Evolutionary conservation across 2,888 invertebrate species (phyloP).

Genomic region (Pemphredon lugubris): DNA sequence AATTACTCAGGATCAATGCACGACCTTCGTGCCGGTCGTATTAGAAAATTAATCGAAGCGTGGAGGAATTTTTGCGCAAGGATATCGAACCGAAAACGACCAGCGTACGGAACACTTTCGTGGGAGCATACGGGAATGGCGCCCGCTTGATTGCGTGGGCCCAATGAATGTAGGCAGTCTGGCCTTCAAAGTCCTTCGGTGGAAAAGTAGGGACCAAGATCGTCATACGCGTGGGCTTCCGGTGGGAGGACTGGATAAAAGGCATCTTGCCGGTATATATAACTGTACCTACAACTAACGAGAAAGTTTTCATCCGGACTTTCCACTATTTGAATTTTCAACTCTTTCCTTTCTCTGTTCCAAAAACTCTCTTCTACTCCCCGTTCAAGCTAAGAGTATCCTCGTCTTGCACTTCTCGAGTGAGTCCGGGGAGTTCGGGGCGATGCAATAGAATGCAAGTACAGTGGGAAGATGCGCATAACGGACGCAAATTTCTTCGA

Average conservation of each 20-base stretch:
- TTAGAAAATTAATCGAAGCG: constrained; percentile 32
- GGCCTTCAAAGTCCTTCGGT: constrained; percentile 74
- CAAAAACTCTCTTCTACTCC: no score
- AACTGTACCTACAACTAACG: constrained; percentile 58
- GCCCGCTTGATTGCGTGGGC: constrained; percentile 60
- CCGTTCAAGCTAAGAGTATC: no score
- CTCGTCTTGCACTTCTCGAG: no score
- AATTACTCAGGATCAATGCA: constrained; percentile 47
- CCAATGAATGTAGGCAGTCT: constrained; percentile 64
- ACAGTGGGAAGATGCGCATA: no score
- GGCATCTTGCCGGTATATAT: constrained; percentile 54
- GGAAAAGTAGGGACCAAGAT: constrained; percentile 62
- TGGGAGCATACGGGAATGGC: neutral
- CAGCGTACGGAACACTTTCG: constrained; percentile 30
- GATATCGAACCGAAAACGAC: constrained; percentile 5
- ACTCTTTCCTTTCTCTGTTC: neutral
- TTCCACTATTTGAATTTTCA: constrained; percentile 11
- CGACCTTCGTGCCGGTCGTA: constrained; percentile 48
- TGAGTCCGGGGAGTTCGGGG: no score
- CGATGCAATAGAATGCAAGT: no score
- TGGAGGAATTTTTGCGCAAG: constrained; percentile 20
- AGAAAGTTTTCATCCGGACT: constrained; percentile 41
- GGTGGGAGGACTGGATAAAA: constrained; percentile 68
- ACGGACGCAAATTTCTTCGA: no score
- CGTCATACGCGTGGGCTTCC: constrained; percentile 62